Evolutionary conservation across 2,888 invertebrate genomes (phyloP), one percentile per base, ranked within the genome.

Genomic region (Orthosia gracilis): DNA sequence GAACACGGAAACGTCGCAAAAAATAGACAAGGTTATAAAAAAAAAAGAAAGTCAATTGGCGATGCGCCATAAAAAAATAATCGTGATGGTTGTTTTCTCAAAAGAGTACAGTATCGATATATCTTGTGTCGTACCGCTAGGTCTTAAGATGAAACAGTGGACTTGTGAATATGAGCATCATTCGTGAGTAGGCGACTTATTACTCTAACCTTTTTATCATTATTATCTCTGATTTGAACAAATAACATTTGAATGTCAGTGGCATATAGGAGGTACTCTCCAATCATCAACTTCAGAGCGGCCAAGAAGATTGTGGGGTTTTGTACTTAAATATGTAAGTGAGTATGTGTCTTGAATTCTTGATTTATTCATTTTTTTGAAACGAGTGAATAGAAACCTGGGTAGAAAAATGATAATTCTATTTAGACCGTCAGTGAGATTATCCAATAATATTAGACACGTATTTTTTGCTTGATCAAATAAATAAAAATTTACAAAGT

Each of bases 181-280:
- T 45, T 12, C 18, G 17, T 40, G 26, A 7, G 59, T 47, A 18
- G 55, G 82, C 84, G 70, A 31, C 45, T 54, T 58, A 84, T 80
- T 80, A 67, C 50, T 81, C 17, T 76, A 84, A 84, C 84, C 77
- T 84, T 80, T 68, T 65, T 69, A 70, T 80, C 76, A 65, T 76
- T 68, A 73, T 68, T 73, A n/a, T 57, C 49, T 47, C 15, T 76
- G 52, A 83, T 70, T 80, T 58, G 21, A 47, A 84, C 61, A 62
- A 70, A 76, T 73, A 65, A 47, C 31, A 58, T 66, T 61, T 69
- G 71, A 84, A 80, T 78, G 83, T 82, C 83, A 71, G 13, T 70
- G 70, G n/a, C 40, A 69, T 52, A 50, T 1, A 9, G 40, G 7
- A 40, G 40, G 40, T 40, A 9, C 40, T 40, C 9, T 0, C 40